Evolutionary conservation across 2,888 invertebrate genomes (phyloP).

Genomic region (Quadroppia sp.): DNA sequence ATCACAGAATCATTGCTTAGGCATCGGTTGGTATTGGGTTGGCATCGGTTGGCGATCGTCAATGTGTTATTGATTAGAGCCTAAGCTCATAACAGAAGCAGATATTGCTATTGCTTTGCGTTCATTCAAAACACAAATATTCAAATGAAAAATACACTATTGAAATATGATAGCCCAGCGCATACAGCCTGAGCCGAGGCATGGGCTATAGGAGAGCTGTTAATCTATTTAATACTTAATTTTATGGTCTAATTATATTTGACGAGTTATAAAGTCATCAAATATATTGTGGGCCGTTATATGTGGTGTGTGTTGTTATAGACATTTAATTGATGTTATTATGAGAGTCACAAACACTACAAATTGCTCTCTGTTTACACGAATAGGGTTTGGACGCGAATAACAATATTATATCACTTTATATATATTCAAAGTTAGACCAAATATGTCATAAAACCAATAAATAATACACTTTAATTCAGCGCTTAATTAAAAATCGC

Average conservation of each 20-base stretch:
- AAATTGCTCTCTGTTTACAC: slow-evolving; percentile 13
- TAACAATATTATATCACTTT: slow-evolving; percentile 17
- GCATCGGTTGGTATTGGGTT: neutral
- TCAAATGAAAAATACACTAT: neutral
- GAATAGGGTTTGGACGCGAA: neutral
- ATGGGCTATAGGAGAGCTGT: neutral
- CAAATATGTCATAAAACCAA: slow-evolving; percentile 23
- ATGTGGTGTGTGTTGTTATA: neutral
- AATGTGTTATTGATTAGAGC: slow-evolving; percentile 27
- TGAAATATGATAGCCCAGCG: neutral
- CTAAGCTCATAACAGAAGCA: slow-evolving; percentile 17
- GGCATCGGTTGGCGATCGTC: neutral
- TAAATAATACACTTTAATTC: slow-evolving; percentile 8
- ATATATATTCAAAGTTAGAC: slow-evolving; percentile 16
- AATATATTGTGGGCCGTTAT: slow-evolving; percentile 12
- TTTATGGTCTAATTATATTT: slow-evolving; percentile 32
- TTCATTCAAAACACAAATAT: slow-evolving; percentile 10
- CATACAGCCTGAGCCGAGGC: neutral
- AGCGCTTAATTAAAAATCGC: slow-evolving; percentile 16
- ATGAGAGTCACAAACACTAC: neutral
- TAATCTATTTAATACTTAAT: slow-evolving; percentile 32
- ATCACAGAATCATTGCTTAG: slow-evolving; percentile 3
- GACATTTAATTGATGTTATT: slow-evolving; percentile 34
- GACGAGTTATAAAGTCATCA: slow-evolving; percentile 33
- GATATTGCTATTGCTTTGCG: neutral